Evolutionary conservation across 2,797 vertebrate species (phyloP).

Genomic region (Pitangus sulphuratus): DNA sequence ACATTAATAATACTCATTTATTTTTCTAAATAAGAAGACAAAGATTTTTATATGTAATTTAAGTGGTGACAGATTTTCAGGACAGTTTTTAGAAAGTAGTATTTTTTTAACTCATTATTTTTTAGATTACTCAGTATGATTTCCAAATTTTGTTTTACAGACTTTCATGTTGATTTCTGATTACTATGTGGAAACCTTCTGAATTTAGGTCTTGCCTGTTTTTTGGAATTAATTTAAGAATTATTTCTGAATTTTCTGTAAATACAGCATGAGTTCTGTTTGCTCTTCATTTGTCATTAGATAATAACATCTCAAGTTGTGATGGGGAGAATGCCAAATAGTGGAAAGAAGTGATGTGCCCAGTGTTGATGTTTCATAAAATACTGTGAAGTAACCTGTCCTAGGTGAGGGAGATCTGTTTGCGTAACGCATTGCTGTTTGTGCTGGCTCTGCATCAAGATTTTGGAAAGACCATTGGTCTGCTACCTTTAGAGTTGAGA

Average conservation of each 20-base stretch:
- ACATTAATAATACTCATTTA: fast-evolving
- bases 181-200: background rate
- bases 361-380: background rate
- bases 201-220: background rate
- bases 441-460: background rate
- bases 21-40: background rate
- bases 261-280: background rate
- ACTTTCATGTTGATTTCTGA: background rate
- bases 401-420: background rate
- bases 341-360: background rate
- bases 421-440: background rate
- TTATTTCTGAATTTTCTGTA: background rate
- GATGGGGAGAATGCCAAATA: background rate
- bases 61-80: background rate
- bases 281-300: background rate
- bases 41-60: background rate
- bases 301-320: background rate
- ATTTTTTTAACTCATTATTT: background rate
- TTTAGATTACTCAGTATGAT: background rate
- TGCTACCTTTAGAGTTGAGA: background rate
- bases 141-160: background rate
- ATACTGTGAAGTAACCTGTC: background rate
- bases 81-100: background rate
- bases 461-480: background rate
- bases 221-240: background rate